Evolutionary conservation across 1,140 invertebrate species (phyloP), one percentile per base, ranked within the genome.

Genomic region (Melitaea cinxia): DNA sequence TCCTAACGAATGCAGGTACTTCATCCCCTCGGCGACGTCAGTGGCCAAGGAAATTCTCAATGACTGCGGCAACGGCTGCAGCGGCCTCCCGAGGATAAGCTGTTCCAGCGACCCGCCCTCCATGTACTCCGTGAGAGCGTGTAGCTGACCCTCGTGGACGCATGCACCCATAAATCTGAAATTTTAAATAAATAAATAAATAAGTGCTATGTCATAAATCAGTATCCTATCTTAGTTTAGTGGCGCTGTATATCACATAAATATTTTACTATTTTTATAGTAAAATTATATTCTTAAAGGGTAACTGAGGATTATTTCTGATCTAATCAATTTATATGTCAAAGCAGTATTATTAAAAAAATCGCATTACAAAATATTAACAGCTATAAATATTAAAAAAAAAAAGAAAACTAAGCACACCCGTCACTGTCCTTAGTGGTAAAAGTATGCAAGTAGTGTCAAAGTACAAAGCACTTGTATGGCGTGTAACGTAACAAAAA

Each of bases 151-250:
- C 91, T 98, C 97, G 88, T 98, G 97, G 21, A 99, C 97, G 91
- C 97, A 98, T n/a, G 97, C 97, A 47, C 97, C 98, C 95, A 97
- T 96, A 89, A 98, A 98, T 83, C 96, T 98, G 92, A 0, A 94
- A 93, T 70, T 70, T n/a, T 50, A 0, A 17, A 2, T 21, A 21
- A 0, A 0, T 33, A 33, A n/a, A 33, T 33, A 3, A 33, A 12
- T n/a, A n/a, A n/a, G n/a, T n/a, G n/a, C n/a, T n/a, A n/a, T n/a
- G n/a, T n/a, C n/a, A n/a, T n/a, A n/a, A n/a, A n/a, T n/a, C n/a
- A n/a, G n/a, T n/a, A n/a, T n/a, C n/a, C n/a, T n/a, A n/a, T n/a
- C n/a, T n/a, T n/a, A n/a, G n/a, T n/a, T n/a, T n/a, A n/a, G n/a
- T n/a, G 26, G 26, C 26, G 26, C 26, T 3, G 26, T 28, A n/a